Evolutionary conservation across 2,888 invertebrate genomes (phyloP).

Genomic region (Idaea dimidiata): DNA sequence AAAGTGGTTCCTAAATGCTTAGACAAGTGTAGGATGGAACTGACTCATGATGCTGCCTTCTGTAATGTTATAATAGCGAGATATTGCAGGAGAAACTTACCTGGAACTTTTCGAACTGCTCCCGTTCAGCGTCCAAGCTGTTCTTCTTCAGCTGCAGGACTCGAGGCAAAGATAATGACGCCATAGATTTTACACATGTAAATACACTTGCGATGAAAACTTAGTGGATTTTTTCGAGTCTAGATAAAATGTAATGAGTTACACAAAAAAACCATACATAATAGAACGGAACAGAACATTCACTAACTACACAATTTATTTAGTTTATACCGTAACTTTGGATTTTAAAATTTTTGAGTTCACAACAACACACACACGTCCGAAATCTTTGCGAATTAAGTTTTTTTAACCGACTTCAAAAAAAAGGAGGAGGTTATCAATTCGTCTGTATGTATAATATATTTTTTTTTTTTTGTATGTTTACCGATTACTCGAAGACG

Average conservation of each 20-base stretch:
- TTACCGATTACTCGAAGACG: too few species aligned
- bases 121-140: constrained; percentile 88
- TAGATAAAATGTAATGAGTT: not conserved
- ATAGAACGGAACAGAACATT: not conserved
- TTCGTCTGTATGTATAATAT: too few species aligned
- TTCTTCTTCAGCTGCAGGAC: constrained; percentile 88
- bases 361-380: not conserved
- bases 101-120: constrained; percentile 92
- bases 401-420: too few species aligned
- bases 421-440: too few species aligned
- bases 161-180: constrained; percentile 86
- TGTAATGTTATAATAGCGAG: not conserved
- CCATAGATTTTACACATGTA: constrained; percentile 79
- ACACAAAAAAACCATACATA: not conserved
- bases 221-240: not conserved
- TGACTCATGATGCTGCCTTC: not conserved
- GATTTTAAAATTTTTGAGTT: not conserved
- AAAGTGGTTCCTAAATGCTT: not conserved
- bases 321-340: not conserved
- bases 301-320: not conserved
- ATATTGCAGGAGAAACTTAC: constrained; percentile 62
- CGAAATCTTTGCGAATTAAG: not conserved
- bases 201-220: constrained; percentile 24
- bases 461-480: too few species aligned
- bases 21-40: not conserved